A percentile compares a stretch with the other conserved stretches of the same genome.
Evolutionary conservation across 1,140 invertebrate species (phyloP).

Genomic region (Ylistrum balloti): DNA sequence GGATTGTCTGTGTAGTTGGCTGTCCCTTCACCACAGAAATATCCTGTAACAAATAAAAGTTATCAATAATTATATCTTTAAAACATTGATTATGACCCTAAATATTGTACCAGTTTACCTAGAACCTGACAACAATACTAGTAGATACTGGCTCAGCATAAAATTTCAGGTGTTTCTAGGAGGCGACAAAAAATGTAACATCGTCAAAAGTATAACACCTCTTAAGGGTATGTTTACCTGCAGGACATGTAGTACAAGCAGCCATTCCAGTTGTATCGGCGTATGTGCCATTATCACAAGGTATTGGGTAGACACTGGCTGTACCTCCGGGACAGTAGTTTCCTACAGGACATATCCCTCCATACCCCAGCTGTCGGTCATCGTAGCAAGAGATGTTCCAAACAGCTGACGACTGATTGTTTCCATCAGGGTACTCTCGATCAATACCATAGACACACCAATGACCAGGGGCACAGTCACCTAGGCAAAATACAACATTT

Average conservation of each 20-base stretch:
- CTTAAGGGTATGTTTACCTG: slow-evolving; percentile 67
- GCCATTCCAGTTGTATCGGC: slow-evolving; percentile 73
- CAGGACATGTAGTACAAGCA: slow-evolving; percentile 74
- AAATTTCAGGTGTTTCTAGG: no score
- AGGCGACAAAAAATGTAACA: no score
- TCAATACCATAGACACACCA: slow-evolving; percentile 79
- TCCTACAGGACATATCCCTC: slow-evolving; percentile 76
- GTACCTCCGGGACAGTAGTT: slow-evolving; percentile 76
- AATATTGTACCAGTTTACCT: no score
- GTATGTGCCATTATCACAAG: slow-evolving; percentile 79
- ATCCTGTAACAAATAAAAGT: slow-evolving; percentile 67
- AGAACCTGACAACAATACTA: no score
- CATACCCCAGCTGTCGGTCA: slow-evolving; percentile 73
- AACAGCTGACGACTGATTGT: slow-evolving; percentile 65
- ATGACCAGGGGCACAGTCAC: slow-evolving; percentile 77
- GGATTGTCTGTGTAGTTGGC: slow-evolving; percentile 74
- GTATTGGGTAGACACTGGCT: slow-evolving; percentile 69
- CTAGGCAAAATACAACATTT: slow-evolving; percentile 57
- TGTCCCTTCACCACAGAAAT: slow-evolving; percentile 77
- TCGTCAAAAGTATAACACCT: no score
- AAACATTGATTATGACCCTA: no score
- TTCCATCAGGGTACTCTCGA: slow-evolving; percentile 72
- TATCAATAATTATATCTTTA: neutral
- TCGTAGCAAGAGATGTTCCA: slow-evolving; percentile 76
- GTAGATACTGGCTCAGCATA: no score